Conservation (phyloP, 2,113 vertebrate species). For the Salvelinus sp. region DNA sequence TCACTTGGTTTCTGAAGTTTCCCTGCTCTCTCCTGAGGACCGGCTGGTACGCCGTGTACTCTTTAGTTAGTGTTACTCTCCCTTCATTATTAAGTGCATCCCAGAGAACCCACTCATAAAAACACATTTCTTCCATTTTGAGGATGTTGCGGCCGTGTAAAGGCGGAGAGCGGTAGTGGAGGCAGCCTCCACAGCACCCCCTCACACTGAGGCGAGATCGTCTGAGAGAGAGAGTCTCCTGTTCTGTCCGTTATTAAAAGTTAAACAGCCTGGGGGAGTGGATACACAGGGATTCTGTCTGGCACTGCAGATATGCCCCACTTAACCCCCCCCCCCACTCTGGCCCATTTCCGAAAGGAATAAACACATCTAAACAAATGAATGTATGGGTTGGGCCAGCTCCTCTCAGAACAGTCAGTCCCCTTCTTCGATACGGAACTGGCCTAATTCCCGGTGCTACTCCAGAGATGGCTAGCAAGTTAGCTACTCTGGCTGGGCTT, state of each 20-base stretch:
- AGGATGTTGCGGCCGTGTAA: conserved; percentile 77
- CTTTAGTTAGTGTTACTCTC: conserved; percentile 74
- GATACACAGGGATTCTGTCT: conserved; percentile 54
- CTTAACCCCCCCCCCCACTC: conserved; percentile 47
- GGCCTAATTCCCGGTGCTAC: conserved; percentile 57
- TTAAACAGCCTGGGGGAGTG: conserved; percentile 69
- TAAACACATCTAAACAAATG: conserved; percentile 61
- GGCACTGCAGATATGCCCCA: conserved; percentile 62
- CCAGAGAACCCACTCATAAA: conserved; percentile 81
- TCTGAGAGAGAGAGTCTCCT: conserved; percentile 21
- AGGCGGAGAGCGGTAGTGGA: conserved; percentile 12
- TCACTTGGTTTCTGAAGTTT: conserved; percentile 69
- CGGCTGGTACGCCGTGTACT: conserved; percentile 82
- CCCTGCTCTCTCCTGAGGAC: conserved; percentile 77
- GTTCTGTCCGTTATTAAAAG: conserved; percentile 66
- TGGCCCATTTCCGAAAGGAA: conserved; percentile 52
- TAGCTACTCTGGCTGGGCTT: conserved; percentile 2
- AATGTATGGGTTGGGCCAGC: conserved; percentile 37
- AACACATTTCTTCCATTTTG: conserved; percentile 95
- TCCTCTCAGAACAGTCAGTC: background rate
- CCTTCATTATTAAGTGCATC: conserved; percentile 92
- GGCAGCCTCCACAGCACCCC: conserved; percentile 42
- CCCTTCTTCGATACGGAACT: background rate
- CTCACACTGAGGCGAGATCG: conserved; percentile 23
- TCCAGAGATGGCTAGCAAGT: conserved; percentile 21